Base-by-base conservation (phyloP, 2,888 invertebrate species). In the Drosophila rubida region DNA sequence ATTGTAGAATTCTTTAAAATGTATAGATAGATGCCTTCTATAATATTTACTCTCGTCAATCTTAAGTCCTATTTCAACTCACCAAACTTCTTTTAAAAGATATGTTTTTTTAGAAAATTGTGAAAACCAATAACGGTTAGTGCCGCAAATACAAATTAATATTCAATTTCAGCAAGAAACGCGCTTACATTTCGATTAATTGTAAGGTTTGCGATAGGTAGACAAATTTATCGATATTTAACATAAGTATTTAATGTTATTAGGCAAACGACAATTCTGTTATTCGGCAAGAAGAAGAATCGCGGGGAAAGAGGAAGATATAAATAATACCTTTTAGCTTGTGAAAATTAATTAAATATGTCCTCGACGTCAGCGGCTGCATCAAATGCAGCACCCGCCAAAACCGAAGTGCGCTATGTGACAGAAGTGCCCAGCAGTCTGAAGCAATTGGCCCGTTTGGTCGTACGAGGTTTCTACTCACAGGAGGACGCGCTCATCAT, bases 401-500 rank as follows among this genome's bases (percentile, higher is more conserved):
- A 95, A 93, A 93, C 94, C 16, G 96, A 96, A 90, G 95, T 95
- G 89, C 94, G 95, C 69, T 93, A 96, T 73, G 95, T 97, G 19
- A 97, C 97, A 2, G 98, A 98, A 93, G 97, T 99, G 37, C 99
- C 99, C 14, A 97, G 97, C 91, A 96, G 96, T 88, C 93, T 99
- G 68, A 98, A 98, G 91, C 96, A 98, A 91, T 93, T 99, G 62
- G 97, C 98, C 16, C 94, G 98, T 57, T 93, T 98, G 27, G 97
- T 98, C 16, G 97, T 97, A 0, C 93, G 98, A 83, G 98, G 98
- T 2, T 99, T 99, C 92, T 99, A 98, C 91, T 95, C 95, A 0
- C 96, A 97, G 77, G 98, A 99, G 92, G 98, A 99, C 94, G 95
- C 97, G 0, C 94, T 99, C 23, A 97, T 99, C 58, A 96, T 99